A percentile compares a stretch with the other conserved stretches of the same genome.
These are phyloP conservation scores for Prionace glauca DNA, from an alignment of 2,797 vertebrate genomes.

Conservation along the genomic window DNA sequence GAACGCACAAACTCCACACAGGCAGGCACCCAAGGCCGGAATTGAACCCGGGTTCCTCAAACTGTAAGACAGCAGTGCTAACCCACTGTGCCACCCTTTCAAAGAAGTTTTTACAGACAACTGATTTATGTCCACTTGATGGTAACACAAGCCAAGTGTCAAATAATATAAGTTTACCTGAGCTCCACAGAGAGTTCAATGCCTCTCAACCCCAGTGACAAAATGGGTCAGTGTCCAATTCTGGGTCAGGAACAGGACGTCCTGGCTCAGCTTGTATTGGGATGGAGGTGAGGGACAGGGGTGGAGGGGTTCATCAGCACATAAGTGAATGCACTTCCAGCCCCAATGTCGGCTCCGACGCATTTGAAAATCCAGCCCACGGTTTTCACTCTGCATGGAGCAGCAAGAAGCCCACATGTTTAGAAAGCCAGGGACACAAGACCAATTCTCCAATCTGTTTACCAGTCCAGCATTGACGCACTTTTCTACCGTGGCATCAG, in stretches of 20 bases:
- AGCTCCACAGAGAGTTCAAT: neutral
- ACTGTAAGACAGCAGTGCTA: too few relatives aligned
- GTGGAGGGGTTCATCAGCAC: neutral
- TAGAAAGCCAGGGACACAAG: neutral
- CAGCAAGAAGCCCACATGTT: neutral
- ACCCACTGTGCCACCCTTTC: too few relatives aligned
- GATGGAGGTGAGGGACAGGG: too few relatives aligned
- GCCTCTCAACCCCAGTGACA: neutral
- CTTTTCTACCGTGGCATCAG: neutral
- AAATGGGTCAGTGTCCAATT: neutral
- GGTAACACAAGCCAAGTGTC: neutral
- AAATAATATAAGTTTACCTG: neutral
- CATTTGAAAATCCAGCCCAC: neutral
- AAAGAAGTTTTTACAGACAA: too few relatives aligned
- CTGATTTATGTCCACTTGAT: neutral
- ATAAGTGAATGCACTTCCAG: neutral
- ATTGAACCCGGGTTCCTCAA: too few relatives aligned
- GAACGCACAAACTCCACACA: too few relatives aligned
- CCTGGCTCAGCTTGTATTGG: neutral
- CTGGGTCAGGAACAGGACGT: neutral
- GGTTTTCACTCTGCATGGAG: neutral
- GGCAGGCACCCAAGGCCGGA: too few relatives aligned
- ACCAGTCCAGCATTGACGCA: neutral
- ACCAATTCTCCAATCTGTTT: neutral
- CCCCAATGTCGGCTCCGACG: too few relatives aligned